Percentiles rank a stretch among this genome's conserved stretches.
These are phyloP conservation scores for Pyrrhosoma nymphula DNA, from an alignment of 2,888 invertebrate species.

Conservation along the genomic window DNA sequence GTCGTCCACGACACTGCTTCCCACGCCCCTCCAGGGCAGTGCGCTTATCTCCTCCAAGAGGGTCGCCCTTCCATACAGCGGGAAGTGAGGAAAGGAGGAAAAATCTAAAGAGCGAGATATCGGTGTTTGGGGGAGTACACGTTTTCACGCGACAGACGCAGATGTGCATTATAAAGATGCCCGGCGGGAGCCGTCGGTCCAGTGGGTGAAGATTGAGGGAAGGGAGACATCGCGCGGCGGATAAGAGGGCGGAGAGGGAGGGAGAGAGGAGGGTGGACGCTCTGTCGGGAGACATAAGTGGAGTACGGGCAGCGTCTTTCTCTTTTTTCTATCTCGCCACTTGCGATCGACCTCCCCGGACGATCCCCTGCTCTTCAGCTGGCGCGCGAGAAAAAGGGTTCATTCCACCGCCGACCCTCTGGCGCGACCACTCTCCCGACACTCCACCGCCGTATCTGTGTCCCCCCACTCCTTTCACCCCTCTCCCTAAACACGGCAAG, in stretches of 20 bases:
- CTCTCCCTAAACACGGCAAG: too few species aligned
- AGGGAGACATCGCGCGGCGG: neutral
- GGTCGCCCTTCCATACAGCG: neutral
- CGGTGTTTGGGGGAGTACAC: neutral
- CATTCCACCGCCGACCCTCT: neutral
- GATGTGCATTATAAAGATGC: neutral
- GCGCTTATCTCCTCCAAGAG: neutral
- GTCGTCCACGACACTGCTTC: too few species aligned
- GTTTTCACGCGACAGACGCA: conserved; percentile 22
- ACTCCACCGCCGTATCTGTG: neutral
- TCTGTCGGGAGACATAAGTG: neutral
- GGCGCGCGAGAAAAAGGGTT: conserved; percentile 28
- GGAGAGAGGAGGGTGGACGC: neutral
- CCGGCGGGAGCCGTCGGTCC: neutral
- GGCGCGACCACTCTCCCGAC: neutral
- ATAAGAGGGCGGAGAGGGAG: neutral
- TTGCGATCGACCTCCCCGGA: neutral
- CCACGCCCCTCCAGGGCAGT: neutral
- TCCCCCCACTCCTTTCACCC: too few species aligned
- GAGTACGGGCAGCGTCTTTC: neutral
- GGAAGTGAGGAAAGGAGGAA: too few species aligned
- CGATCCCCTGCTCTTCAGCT: conserved; percentile 40
- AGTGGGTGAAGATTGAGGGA: neutral
- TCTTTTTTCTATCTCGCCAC: neutral
- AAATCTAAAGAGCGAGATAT: neutral